phyloP scores from a whole-genome alignment of 2,113 vertebrate species.

The Motacilla tschutschensis region DNA sequence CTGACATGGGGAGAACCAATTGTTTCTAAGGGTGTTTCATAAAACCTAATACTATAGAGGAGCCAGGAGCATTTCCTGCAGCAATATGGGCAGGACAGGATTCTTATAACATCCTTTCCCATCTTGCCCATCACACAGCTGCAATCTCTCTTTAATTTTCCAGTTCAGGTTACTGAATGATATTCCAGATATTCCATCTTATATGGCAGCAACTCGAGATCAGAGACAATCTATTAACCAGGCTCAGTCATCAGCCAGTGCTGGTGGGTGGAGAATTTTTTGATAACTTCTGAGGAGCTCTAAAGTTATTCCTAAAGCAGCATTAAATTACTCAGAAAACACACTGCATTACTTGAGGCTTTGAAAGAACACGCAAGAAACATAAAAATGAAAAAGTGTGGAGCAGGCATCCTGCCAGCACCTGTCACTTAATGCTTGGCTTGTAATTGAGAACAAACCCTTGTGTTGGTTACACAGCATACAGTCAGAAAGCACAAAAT shows the following conservation, averaged over 20 bases:
- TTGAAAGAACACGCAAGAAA: background rate
- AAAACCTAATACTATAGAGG: background rate
- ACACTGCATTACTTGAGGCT: background rate
- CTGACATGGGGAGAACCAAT: background rate
- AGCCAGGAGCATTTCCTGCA: background rate
- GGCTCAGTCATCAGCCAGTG: background rate
- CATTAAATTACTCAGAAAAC: background rate
- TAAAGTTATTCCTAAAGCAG: background rate
- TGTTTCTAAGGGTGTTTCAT: background rate
- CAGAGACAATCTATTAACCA: background rate
- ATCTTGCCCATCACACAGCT: background rate
- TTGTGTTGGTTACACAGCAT: background rate
- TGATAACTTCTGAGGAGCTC: background rate
- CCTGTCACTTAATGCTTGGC: background rate
- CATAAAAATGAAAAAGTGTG: background rate
- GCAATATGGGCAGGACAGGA: background rate
- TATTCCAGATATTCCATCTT: background rate
- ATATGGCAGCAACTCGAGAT: background rate
- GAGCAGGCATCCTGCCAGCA: background rate
- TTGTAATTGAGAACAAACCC: background rate
- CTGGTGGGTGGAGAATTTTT: background rate
- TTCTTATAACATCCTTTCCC: background rate
- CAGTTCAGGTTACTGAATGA: background rate
- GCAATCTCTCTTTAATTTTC: conserved; percentile 6
- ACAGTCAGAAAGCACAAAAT: background rate